Base-by-base conservation (phyloP, 23 tunicate genomes). In the Phallusia fumigata region DNA sequence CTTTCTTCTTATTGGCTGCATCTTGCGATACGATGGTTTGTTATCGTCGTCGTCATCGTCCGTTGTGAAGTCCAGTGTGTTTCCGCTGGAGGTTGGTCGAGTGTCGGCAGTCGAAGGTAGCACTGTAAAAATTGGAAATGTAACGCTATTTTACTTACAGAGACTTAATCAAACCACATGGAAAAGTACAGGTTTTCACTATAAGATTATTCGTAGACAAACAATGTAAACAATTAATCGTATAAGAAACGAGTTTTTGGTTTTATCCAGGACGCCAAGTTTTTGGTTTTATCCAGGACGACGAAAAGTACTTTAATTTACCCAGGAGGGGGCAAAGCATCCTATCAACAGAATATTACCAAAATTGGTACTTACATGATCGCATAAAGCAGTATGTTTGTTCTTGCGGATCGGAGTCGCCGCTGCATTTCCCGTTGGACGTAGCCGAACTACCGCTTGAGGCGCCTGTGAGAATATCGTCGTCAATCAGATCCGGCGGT, bases 1-100 rank as follows among this genome's bases (percentile, higher is more conserved):
- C 28, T 58, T 58, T 24, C 28, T 58, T 30, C 80, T 36, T 10
- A 77, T 53, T 1, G 80, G 80, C 8, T 40, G 28, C 53, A 77
- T 18, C 53, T 77, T 77, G 24, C 35, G 35, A 36, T 77, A 77
- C 15, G 35, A 5, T 0, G 80, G 53, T 40, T 19, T 40, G 22
- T 40, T 45, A 0, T 77, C 80, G 5, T 77, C 53, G 3, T 77
- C 80, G 13, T 77, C 80, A 8, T 77, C 80, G 35, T 77, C 80
- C 2, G 53, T 77, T 40, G 80, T 77, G 53, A 77, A 36, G 33
- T 40, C 50, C 34, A 33, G 15, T 5, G 47, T 13, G 16, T 58
- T 22, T 6, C 69, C 69, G 69, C 69, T 58, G 26, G 69, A 58
- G 26, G 69, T 58, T 16, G 69, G 69, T 11, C 69, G 69, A 58